Base-by-base conservation (phyloP, 2,888 invertebrate genomes). In the Apomyelois bistriatella region DNA sequence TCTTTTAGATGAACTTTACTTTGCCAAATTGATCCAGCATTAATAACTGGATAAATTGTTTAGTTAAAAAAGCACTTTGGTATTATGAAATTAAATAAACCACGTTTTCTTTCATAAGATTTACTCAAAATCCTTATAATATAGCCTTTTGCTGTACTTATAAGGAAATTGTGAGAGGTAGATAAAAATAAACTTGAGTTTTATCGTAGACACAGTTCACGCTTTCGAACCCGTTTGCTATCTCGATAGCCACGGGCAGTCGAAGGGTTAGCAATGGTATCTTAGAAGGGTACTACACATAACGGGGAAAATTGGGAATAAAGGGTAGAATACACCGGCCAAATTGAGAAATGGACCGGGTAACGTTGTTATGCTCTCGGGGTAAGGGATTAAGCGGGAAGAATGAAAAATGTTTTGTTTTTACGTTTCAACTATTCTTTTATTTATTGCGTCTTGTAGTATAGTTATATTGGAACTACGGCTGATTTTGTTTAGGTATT, bases 291-390 rank as follows among this genome's bases (percentile, higher is more conserved):
- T 76, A 64, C 36, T 36, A 8, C 36, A 46, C 42, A 52, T 12
- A 66, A 72, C 72, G 71, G 76, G 74, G 72, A 40, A 40, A 40
- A 40, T 43, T 15, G 32, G 46, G 15, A 46, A 32, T 46, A 32
- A 46, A 32, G 46, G 46, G 32, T 32, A 46, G 35, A 46, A 46
- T 46, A 16, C 46, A 46, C 46, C 46, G 46, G 43, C 4, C 76
- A 86, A 89, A 90, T 90, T 90, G 90, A 89, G 90, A 90, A 90
- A 90, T 90, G 90, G 88, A 85, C 89, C 89, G 87, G 83, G 78
- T 90, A 90, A 90, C 86, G 73, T 85, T 70, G 86, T 90, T 90
- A 90, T 81, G 71, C 71, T 79, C 73, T 84, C 87, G 68, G 80
- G 73, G 68, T 32, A 74, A 79, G 72, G 76, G 76, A 76, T 81